phyloP scores from a whole-genome alignment of 2,113 vertebrate species.

The Barbus barbus region DNA sequence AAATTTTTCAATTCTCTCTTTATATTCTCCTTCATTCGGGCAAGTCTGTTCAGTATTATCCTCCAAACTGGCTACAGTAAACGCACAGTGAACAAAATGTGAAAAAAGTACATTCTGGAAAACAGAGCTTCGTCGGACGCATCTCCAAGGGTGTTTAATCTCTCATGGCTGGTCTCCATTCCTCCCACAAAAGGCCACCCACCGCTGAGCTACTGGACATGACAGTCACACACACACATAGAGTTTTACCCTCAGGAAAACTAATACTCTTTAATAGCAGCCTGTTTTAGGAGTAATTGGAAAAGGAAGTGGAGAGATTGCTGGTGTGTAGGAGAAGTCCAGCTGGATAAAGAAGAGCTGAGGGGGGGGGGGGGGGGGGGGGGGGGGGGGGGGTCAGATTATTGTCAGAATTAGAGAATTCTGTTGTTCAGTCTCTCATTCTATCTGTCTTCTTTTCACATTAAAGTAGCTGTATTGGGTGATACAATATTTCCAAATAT shows the following conservation, averaged over 20 bases:
- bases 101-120: neutral
- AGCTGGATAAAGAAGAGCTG: conserved; percentile 42
- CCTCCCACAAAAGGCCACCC: conserved; percentile 44
- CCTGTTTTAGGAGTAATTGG: conserved; percentile 52
- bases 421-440: too few species aligned
- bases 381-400: conserved; percentile 3
- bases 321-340: conserved; percentile 31
- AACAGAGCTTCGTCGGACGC: neutral
- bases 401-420: conserved; percentile 23
- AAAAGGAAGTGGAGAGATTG: conserved; percentile 48
- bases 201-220: conserved; percentile 44
- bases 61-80: conserved; percentile 29
- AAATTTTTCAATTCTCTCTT: neutral
- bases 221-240: conserved; percentile 38
- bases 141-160: conserved; percentile 26
- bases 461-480: too few species aligned
- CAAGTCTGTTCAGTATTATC: conserved; percentile 6
- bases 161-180: conserved; percentile 28
- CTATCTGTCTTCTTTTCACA: too few species aligned
- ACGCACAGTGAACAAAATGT: neutral
- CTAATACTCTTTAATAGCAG: conserved; percentile 53
- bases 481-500: too few species aligned
- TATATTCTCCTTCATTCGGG: neutral
- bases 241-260: conserved; percentile 22
- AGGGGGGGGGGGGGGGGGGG: neutral